Conservation (phyloP, 2,797 vertebrate genomes). For the Phoebastria nigripes region DNA sequence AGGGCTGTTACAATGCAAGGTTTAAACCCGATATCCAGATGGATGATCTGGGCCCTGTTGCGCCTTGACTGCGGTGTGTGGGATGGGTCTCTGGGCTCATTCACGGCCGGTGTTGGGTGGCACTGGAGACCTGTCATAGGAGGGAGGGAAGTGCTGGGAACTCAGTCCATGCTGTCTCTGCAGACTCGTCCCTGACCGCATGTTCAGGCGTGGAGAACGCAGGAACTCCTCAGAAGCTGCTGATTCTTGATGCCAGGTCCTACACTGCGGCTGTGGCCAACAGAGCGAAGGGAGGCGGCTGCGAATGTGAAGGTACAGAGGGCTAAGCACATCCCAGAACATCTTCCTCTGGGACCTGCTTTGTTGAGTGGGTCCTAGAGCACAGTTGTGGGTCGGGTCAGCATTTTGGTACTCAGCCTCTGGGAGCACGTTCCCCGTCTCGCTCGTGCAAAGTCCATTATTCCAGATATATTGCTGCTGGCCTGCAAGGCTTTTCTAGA, state of each 20-base stretch:
- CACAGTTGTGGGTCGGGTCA: fast-evolving
- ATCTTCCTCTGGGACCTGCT: not conserved
- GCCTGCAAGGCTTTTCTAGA: not conserved
- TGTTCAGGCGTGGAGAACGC: slow-evolving; percentile 84
- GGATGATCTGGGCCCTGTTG: no score
- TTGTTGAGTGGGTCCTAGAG: not conserved
- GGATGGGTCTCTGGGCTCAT: fast-evolving
- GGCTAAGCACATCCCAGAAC: not conserved
- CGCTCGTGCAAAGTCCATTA: fast-evolving
- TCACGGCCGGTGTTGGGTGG: fast-evolving
- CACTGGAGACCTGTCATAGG: not conserved
- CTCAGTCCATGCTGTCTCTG: not conserved
- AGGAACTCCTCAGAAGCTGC: slow-evolving; percentile 88
- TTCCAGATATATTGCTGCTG: not conserved
- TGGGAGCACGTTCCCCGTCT: not conserved
- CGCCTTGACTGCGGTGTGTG: fast-evolving
- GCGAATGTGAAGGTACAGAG: slow-evolving; percentile 91
- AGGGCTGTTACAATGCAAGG: not conserved
- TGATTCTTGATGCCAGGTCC: slow-evolving; percentile 95
- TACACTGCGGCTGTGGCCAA: slow-evolving; percentile 97
- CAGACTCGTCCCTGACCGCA: slow-evolving; percentile 90
- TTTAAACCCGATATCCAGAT: fast-evolving
- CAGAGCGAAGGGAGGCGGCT: slow-evolving; percentile 96
- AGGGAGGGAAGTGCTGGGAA: not conserved
- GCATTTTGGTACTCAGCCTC: not conserved